Percentiles rank a stretch among this genome's conserved stretches.
These are phyloP conservation scores for Merluccius polli DNA, from an alignment of 2,797 vertebrate species.

Conservation along the genomic window DNA sequence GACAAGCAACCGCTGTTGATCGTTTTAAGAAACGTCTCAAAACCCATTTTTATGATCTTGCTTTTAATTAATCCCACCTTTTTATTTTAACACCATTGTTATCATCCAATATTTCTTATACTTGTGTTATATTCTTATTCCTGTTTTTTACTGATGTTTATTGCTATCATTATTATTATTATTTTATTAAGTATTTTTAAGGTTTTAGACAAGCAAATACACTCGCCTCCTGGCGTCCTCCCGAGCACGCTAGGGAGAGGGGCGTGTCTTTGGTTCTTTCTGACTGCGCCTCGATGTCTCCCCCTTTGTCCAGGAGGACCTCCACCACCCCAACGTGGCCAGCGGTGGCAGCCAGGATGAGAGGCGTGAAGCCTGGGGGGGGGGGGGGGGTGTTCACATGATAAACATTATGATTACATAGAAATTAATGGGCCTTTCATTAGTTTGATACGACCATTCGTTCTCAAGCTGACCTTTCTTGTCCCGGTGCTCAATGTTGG, in stretches of 20 bases:
- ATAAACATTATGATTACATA: neutral
- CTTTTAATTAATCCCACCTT: too few relatives aligned
- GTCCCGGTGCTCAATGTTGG: slow-evolving; percentile 97
- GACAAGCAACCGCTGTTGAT: too few relatives aligned
- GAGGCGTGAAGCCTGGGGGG: slow-evolving; percentile 88
- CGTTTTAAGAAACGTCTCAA: too few relatives aligned
- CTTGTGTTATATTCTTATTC: too few relatives aligned
- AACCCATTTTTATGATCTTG: too few relatives aligned
- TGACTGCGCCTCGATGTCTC: slow-evolving; percentile 97
- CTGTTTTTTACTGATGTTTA: too few relatives aligned
- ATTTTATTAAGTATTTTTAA: neutral
- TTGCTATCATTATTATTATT: too few relatives aligned
- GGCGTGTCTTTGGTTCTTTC: slow-evolving; percentile 99
- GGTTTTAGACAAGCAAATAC: neutral
- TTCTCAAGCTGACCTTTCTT: slow-evolving; percentile 83
- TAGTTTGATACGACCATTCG: neutral
- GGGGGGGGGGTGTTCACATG: neutral
- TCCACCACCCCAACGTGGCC: slow-evolving; percentile 98
- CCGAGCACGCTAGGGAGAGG: slow-evolving; percentile 94
- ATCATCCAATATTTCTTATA: too few relatives aligned
- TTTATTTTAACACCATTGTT: too few relatives aligned
- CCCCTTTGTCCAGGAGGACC: slow-evolving; percentile 97
- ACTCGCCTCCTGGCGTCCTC: slow-evolving; percentile 92
- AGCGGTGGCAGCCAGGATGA: slow-evolving; percentile 97
- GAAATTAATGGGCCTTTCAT: neutral